These are phyloP conservation scores for Geococcyx californianus DNA, from an alignment of 2,113 vertebrate genomes.

Conservation along the genomic window DNA sequence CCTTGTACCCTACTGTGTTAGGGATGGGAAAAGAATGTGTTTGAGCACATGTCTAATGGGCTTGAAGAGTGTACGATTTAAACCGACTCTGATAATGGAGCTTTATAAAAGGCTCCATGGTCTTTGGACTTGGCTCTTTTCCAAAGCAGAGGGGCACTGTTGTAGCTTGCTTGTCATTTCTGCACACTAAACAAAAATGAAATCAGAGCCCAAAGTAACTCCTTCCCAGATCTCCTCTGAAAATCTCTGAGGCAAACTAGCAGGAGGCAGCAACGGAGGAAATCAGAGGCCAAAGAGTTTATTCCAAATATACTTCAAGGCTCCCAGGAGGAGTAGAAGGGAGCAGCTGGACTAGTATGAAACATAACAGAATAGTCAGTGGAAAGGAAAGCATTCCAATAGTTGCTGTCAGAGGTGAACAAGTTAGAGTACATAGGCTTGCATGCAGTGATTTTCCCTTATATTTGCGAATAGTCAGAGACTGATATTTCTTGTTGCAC, in stretches of 20 bases:
- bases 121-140: not conserved
- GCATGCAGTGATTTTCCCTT: not conserved
- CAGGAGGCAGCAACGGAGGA: not conserved
- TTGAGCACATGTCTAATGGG: conserved; percentile 17
- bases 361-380: not conserved
- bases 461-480: not conserved
- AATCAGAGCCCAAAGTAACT: not conserved
- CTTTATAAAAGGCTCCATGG: not conserved
- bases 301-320: not conserved
- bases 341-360: not conserved
- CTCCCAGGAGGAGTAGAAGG: not conserved
- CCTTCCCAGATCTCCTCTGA: not conserved
- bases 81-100: conserved; percentile 7
- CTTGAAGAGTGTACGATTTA: not conserved
- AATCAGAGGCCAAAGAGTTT: not conserved
- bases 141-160: not conserved
- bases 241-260: not conserved
- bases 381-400: not conserved
- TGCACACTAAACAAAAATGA: not conserved
- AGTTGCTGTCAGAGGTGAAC: not conserved
- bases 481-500: not conserved
- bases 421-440: not conserved
- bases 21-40: conserved; percentile 15
- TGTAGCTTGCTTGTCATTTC: not conserved
- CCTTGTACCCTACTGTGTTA: not conserved